These are phyloP conservation scores for Aldabrachelys gigantea DNA, from an alignment of 2,113 vertebrate species.

Conservation along the genomic window DNA sequence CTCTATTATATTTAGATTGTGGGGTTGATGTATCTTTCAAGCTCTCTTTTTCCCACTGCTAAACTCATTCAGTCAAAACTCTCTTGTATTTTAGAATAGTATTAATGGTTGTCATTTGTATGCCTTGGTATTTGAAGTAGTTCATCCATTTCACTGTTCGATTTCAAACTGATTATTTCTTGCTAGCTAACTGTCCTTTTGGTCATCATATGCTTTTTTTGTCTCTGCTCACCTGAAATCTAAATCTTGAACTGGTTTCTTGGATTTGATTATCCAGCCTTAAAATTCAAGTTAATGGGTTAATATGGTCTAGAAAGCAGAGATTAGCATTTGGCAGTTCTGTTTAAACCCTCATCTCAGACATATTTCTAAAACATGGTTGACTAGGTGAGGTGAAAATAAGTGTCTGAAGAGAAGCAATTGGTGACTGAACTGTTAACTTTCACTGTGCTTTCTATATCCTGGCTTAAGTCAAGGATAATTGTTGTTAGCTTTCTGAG, in stretches of 20 bases:
- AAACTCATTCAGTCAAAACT: neutral
- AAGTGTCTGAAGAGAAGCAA: neutral
- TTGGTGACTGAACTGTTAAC: neutral
- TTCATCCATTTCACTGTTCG: neutral
- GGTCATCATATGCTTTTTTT: neutral
- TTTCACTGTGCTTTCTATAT: neutral
- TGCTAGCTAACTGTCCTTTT: neutral
- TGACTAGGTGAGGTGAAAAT: neutral
- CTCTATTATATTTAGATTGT: neutral
- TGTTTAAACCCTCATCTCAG: neutral
- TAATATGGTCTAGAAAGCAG: neutral
- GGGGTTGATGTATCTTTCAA: neutral
- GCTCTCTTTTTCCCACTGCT: neutral
- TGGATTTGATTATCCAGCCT: neutral
- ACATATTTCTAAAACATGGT: neutral
- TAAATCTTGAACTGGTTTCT: conserved; percentile 1
- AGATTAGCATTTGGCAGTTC: neutral
- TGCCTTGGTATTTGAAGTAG: neutral
- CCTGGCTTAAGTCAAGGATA: neutral
- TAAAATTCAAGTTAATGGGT: neutral
- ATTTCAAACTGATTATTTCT: neutral
- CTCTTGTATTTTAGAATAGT: neutral
- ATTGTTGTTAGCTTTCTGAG: conserved; percentile 17
- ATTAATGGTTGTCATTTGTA: neutral
- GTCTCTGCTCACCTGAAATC: conserved; percentile 18